These are phyloP conservation scores for Congeria kusceri DNA, from an alignment of 2,888 invertebrate species.

Conservation along the genomic window DNA sequence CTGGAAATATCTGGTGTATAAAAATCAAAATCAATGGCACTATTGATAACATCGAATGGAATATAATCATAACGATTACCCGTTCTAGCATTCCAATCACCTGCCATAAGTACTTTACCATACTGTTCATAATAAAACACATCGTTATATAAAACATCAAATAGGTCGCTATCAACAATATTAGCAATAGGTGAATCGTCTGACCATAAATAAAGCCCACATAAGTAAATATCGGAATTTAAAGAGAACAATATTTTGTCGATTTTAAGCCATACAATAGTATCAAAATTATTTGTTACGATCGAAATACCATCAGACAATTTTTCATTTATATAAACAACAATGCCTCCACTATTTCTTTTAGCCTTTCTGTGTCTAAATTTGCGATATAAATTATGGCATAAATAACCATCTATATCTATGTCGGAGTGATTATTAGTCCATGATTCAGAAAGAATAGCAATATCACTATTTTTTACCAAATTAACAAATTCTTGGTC, in stretches of 20 bases:
- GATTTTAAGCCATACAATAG: conserved; percentile 25
- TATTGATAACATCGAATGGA: too few species aligned
- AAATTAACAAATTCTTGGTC: too few species aligned
- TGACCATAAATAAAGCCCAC: conserved; percentile 21
- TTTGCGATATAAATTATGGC: conserved; percentile 7
- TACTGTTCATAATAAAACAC: background rate
- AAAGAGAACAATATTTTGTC: conserved; percentile 15
- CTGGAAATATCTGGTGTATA: too few species aligned
- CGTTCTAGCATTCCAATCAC: too few species aligned
- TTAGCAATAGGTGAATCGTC: conserved; percentile 10
- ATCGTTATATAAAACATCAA: conserved; percentile 17
- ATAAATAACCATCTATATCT: too few species aligned
- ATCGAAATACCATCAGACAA: background rate
- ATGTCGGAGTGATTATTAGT: too few species aligned
- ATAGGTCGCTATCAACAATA: conserved; percentile 13
- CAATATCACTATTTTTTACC: too few species aligned
- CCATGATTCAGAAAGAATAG: too few species aligned
- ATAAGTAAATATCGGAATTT: conserved; percentile 3
- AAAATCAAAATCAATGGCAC: too few species aligned
- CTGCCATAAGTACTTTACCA: too few species aligned
- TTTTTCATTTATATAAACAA: conserved; percentile 4
- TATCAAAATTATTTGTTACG: conserved; percentile 19
- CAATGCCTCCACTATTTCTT: conserved; percentile 9
- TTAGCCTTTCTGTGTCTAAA: conserved; percentile 7
- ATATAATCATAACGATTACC: too few species aligned